These are phyloP conservation scores for Spodoptera littoralis DNA, from an alignment of 2,888 invertebrate species.

Conservation along the genomic window DNA sequence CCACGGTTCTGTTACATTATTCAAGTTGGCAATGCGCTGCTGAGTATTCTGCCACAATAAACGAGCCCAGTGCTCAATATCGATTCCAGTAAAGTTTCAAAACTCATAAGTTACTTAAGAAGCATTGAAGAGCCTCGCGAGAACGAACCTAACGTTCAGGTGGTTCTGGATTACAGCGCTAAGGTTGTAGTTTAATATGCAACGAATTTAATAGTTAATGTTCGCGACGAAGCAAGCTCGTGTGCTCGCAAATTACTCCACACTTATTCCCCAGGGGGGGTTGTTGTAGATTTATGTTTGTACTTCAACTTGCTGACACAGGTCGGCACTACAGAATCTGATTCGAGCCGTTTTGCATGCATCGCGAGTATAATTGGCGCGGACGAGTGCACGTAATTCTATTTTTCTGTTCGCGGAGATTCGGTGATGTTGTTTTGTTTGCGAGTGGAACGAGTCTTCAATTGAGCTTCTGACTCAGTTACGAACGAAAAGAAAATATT, in stretches of 20 bases:
- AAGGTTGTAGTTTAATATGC: constrained; percentile 86
- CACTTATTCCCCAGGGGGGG: constrained; percentile 81
- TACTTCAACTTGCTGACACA: constrained; percentile 77
- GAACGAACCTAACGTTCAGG: constrained; percentile 66
- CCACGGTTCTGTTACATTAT: neutral
- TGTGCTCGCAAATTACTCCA: constrained; percentile 85
- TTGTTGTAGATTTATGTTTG: constrained; percentile 81
- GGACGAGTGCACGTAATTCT: constrained; percentile 45
- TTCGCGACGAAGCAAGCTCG: constrained; percentile 78
- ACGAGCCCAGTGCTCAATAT: constrained; percentile 34
- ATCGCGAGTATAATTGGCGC: constrained; percentile 55
- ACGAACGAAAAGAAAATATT: neutral
- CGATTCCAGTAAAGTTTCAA: constrained; percentile 35
- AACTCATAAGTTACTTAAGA: constrained; percentile 60
- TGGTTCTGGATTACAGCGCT: constrained; percentile 77
- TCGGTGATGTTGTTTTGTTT: constrained; percentile 29
- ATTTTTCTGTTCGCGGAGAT: constrained; percentile 39
- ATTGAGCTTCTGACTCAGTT: constrained; percentile 3
- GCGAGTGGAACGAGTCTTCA: constrained; percentile 11
- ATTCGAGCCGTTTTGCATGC: constrained; percentile 60
- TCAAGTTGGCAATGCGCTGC: neutral
- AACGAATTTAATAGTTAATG: constrained; percentile 89
- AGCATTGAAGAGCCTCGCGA: constrained; percentile 68
- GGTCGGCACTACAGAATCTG: constrained; percentile 73
- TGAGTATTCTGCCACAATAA: constrained; percentile 11